Conservation (phyloP, 1,140 invertebrate genomes). For the Penaeus vannamei region DNA sequence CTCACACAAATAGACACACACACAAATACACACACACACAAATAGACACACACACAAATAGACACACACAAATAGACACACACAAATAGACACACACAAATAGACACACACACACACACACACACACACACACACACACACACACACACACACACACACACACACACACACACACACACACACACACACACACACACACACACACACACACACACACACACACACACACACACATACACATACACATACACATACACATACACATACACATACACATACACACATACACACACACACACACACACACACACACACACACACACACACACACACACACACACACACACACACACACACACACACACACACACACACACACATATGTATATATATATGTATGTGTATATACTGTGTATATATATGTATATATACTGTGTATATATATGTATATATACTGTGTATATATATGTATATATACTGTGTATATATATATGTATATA, state of each 20-base stretch:
- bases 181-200: too few relatives aligned
- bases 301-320: not conserved
- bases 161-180: too few relatives aligned
- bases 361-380: conserved; percentile 26
- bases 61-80: too few relatives aligned
- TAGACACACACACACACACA: too few relatives aligned
- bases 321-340: not conserved
- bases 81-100: too few relatives aligned
- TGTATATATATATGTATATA: conserved; percentile 26
- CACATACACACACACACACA: not conserved
- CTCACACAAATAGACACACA: not conserved
- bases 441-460: conserved; percentile 21
- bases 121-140: too few relatives aligned
- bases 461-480: conserved; percentile 3
- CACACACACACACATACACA: too few relatives aligned
- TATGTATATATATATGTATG: conserved; percentile 37
- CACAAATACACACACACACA: conserved; percentile 23
- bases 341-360: not conserved
- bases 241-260: too few relatives aligned
- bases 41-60: too few relatives aligned
- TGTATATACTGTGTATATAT: conserved; percentile 21
- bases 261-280: too few relatives aligned
- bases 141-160: too few relatives aligned
- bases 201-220: too few relatives aligned
- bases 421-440: conserved; percentile 23